Evolutionary conservation across 2,797 vertebrate genomes (phyloP).

Genomic region (Takifugu ocellatus): DNA sequence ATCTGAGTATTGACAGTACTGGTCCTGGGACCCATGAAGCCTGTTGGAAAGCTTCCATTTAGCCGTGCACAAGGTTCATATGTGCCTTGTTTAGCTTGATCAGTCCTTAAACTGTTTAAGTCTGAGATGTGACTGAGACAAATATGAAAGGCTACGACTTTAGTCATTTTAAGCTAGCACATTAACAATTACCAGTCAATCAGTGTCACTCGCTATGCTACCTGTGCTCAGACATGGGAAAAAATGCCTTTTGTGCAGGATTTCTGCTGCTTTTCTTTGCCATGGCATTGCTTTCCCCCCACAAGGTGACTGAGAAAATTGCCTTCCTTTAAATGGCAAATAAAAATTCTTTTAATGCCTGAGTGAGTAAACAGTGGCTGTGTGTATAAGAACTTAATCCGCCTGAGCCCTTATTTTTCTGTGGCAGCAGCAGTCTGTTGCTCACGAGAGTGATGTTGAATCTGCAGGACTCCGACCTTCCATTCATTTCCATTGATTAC

Average conservation of each 20-base stretch:
- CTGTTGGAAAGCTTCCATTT: background rate
- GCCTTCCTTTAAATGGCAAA: background rate
- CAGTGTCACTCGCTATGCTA: too few relatives aligned
- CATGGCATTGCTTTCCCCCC: background rate
- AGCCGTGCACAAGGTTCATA: background rate
- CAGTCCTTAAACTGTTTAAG: background rate
- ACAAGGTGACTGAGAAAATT: conserved; percentile 2
- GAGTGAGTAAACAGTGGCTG: conserved; percentile 2
- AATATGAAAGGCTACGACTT: too few relatives aligned
- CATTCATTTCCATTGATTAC: conserved; percentile 44
- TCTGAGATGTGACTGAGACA: background rate
- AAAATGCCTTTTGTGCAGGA: background rate
- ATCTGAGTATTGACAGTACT: conserved; percentile 1
- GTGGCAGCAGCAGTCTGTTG: conserved; percentile 5
- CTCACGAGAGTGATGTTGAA: conserved; percentile 38
- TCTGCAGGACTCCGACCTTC: conserved; percentile 38
- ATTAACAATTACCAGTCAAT: background rate
- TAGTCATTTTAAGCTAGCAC: background rate
- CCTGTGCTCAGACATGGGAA: background rate
- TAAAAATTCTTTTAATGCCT: background rate
- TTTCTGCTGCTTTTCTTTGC: background rate
- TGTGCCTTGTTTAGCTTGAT: too few relatives aligned
- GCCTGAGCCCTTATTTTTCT: conserved; percentile 14
- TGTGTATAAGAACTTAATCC: conserved; percentile 2
- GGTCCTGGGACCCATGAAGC: background rate